These are phyloP conservation scores for Xestia ashworthii DNA, from an alignment of 2,888 invertebrate species.

Conservation along the genomic window DNA sequence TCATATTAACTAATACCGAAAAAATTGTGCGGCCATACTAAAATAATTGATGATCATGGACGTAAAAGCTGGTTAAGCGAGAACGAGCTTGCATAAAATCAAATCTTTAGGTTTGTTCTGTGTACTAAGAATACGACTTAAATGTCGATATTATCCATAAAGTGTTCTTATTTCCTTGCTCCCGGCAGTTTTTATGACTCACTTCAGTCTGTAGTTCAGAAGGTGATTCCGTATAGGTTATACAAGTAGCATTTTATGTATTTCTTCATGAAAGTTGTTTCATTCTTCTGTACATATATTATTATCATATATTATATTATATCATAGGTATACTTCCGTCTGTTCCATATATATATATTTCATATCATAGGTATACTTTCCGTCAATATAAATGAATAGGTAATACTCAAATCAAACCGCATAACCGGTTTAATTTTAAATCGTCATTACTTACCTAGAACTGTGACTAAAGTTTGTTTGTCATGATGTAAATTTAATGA, in stretches of 20 bases:
- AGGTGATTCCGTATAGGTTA: slow-evolving; percentile 23
- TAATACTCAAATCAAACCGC: slow-evolving; percentile 31
- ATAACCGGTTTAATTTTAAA: slow-evolving; percentile 45
- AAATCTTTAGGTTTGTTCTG: slow-evolving; percentile 19
- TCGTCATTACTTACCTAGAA: slow-evolving; percentile 57
- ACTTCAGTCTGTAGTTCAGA: slow-evolving; percentile 24
- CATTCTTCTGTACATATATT: neutral
- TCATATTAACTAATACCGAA: slow-evolving; percentile 13
- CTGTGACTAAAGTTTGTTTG: slow-evolving; percentile 64
- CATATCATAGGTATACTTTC: neutral
- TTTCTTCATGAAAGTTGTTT: slow-evolving; percentile 23
- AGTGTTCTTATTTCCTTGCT: slow-evolving; percentile 44
- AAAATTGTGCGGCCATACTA: slow-evolving; percentile 9
- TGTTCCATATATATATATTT: too few species aligned
- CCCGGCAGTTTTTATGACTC: slow-evolving; percentile 42
- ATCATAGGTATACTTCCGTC: too few species aligned
- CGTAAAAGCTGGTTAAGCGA: slow-evolving; percentile 16
- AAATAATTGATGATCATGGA: slow-evolving; percentile 38
- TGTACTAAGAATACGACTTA: slow-evolving; percentile 27
- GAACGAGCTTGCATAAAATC: slow-evolving; percentile 32
- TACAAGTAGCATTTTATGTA: slow-evolving; percentile 13
- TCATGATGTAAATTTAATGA: slow-evolving; percentile 63
- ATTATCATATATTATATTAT: too few species aligned
- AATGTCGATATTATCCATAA: slow-evolving; percentile 31
- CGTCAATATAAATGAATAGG: neutral